These are phyloP conservation scores for Oikopleura dioica DNA, from an alignment of 23 tunicate species.

Conservation along the genomic window DNA sequence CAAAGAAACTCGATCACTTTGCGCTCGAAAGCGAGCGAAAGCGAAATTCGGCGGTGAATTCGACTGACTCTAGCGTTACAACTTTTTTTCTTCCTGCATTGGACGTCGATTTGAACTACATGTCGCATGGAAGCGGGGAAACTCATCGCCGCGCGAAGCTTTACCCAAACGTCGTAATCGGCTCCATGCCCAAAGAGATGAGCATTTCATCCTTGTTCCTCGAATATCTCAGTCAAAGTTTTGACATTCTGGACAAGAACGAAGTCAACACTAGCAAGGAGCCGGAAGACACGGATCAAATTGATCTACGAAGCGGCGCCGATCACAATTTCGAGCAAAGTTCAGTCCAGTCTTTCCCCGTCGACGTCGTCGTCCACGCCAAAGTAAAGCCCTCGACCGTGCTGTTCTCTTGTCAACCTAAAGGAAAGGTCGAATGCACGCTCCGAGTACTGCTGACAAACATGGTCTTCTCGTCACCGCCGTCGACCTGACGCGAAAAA, in stretches of 20 bases:
- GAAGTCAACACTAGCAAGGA: no score
- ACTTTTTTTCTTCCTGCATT: conserved; percentile 64
- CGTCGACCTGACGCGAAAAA: neutral
- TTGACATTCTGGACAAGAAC: conserved; percentile 1
- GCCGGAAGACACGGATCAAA: no score
- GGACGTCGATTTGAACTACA: conserved; percentile 46
- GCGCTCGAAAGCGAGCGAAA: neutral
- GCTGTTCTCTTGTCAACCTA: conserved; percentile 59
- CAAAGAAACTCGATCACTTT: no score
- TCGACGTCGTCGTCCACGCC: conserved; percentile 59
- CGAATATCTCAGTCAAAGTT: conserved; percentile 64
- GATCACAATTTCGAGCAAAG: no score
- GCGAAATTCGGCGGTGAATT: conserved; percentile 1
- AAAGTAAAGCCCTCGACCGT: conserved; percentile 65
- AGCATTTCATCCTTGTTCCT: conserved; percentile 59
- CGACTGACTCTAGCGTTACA: conserved; percentile 16
- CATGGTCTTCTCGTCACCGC: conserved; percentile 30
- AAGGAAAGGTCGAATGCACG: conserved; percentile 74
- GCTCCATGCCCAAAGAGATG: conserved; percentile 22
- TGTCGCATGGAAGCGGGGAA: conserved; percentile 18
- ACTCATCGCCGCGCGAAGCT: neutral
- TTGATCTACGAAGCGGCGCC: no score
- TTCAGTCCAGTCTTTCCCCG: conserved; percentile 54
- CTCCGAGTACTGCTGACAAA: conserved; percentile 65
- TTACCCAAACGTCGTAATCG: neutral